phyloP scores from a whole-genome alignment of 2,888 invertebrate species.

The Drosophila diplacantha region DNA sequence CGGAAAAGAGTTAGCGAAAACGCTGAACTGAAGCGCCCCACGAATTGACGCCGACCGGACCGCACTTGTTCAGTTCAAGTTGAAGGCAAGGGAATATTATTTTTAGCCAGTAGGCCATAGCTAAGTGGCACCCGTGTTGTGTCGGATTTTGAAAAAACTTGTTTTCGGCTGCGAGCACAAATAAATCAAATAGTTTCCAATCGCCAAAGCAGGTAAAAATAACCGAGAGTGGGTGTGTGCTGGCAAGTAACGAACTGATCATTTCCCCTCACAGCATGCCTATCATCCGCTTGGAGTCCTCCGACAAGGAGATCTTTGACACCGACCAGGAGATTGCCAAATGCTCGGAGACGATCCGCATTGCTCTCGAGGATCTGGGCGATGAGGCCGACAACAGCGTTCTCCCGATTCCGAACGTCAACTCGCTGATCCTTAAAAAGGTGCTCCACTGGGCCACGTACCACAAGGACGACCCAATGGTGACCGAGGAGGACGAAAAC shows the following conservation, averaged over 20 bases:
- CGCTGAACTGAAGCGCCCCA: neutral
- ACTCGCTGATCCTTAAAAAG: constrained; percentile 96
- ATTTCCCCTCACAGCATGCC: constrained; percentile 84
- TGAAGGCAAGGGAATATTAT: constrained; percentile 46
- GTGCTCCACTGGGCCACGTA: constrained; percentile 95
- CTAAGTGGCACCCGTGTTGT: constrained; percentile 26
- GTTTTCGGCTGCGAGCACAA: constrained; percentile 32
- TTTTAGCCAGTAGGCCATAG: constrained; percentile 54
- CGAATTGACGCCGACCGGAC: constrained; percentile 4
- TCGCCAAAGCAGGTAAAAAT: constrained; percentile 7
- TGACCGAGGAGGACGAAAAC: constrained; percentile 97
- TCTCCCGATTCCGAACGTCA: constrained; percentile 97
- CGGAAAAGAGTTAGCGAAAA: constrained; percentile 1
- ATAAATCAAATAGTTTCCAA: constrained; percentile 26
- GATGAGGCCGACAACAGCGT: constrained; percentile 95
- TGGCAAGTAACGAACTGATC: constrained; percentile 1
- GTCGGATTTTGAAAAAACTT: constrained; percentile 14
- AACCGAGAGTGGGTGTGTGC: constrained; percentile 17
- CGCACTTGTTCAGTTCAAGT: constrained; percentile 32
- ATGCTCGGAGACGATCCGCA: constrained; percentile 98
- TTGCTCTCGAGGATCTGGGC: constrained; percentile 96
- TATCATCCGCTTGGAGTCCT: constrained; percentile 94
- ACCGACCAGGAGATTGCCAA: constrained; percentile 98
- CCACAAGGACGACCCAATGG: constrained; percentile 96
- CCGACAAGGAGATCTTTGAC: constrained; percentile 96